A percentile compares a stretch with the other conserved stretches of the same genome.
Evolutionary conservation across 2,888 invertebrate genomes (phyloP).

Genomic region (Petrolisthes manimaculis): DNA sequence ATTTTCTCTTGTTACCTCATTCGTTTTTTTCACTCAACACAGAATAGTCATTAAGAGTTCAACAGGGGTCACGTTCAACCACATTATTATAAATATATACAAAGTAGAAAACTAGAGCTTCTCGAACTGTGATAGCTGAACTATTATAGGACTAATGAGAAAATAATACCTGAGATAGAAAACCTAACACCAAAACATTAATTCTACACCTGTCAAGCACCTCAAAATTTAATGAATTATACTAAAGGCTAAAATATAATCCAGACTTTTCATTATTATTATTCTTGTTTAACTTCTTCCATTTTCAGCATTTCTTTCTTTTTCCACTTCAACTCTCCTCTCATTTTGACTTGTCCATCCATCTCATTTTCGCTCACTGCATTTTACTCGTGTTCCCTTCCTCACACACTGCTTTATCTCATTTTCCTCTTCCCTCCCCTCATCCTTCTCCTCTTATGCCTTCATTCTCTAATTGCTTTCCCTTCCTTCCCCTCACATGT

Average conservation of each 20-base stretch:
- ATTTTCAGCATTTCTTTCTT: neutral
- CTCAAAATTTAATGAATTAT: neutral
- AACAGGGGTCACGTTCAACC: no score
- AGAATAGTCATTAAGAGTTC: no score
- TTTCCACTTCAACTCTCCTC: neutral
- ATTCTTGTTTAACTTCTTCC: neutral
- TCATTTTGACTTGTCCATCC: neutral
- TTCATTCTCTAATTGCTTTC: neutral
- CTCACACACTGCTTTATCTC: constrained; percentile 8
- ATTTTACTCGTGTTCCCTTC: neutral
- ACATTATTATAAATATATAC: no score
- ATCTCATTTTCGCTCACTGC: neutral
- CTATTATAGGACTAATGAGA: no score
- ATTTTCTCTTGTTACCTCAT: neutral
- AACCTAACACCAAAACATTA: no score
- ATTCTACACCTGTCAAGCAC: no score
- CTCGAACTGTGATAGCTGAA: no score
- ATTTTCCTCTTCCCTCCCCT: neutral
- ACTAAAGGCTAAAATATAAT: neutral
- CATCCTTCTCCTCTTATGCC: neutral
- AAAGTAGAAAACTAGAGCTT: no score
- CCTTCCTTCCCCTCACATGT: neutral
- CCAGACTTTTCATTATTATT: constrained; percentile 1
- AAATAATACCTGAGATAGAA: no score
- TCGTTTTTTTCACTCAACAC: neutral